Evolutionary conservation across 2,113 vertebrate species (phyloP).

Genomic region (Parus major): DNA sequence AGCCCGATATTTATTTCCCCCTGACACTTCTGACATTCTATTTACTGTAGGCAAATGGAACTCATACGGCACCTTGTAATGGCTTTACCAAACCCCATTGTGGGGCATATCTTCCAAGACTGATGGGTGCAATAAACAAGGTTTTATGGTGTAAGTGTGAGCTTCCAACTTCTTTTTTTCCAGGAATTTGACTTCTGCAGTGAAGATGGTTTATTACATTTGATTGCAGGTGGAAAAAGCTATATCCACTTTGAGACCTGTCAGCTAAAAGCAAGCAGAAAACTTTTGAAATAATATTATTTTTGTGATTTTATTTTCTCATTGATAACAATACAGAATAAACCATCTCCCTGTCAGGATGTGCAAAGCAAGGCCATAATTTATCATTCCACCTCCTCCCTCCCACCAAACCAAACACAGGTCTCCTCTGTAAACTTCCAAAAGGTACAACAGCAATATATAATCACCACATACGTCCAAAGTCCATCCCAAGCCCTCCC

Average conservation of each 20-base stretch:
- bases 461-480: rapidly evolving
- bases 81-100: constrained; percentile 82
- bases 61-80: constrained; percentile 83
- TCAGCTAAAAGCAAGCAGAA: constrained; percentile 65
- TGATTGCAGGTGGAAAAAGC: constrained; percentile 72
- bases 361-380: not conserved
- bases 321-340: constrained; percentile 34
- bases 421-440: not conserved
- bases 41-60: constrained; percentile 91
- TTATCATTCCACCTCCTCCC: not conserved
- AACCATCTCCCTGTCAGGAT: not conserved
- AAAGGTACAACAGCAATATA: not conserved
- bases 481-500: not conserved
- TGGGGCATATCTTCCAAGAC: constrained; percentile 81
- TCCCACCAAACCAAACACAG: not conserved
- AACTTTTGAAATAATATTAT: constrained; percentile 52
- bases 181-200: constrained; percentile 75
- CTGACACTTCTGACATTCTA: constrained; percentile 87
- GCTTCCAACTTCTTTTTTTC: constrained; percentile 74
- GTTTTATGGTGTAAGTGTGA: constrained; percentile 77
- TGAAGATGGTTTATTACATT: constrained; percentile 72
- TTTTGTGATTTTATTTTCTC: constrained; percentile 50
- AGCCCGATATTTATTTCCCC: constrained; percentile 85
- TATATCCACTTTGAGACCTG: constrained; percentile 62
- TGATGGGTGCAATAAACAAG: constrained; percentile 81